Evolutionary conservation across 2,797 vertebrate genomes (phyloP).

Genomic region (Alectoris magna): DNA sequence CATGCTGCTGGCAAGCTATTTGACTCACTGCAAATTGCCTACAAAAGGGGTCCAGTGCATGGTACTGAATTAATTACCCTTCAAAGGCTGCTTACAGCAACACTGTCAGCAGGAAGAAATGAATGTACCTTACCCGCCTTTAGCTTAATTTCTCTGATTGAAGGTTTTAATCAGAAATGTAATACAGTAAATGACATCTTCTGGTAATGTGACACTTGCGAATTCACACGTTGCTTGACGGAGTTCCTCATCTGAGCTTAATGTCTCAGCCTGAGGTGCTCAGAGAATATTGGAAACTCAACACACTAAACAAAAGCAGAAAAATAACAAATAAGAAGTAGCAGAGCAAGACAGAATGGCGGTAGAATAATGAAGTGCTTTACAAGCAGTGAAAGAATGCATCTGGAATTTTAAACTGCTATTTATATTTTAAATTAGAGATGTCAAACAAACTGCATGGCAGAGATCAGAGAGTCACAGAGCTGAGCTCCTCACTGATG

Average conservation of each 20-base stretch:
- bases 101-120: slow-evolving; percentile 55
- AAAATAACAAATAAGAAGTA: slow-evolving; percentile 39
- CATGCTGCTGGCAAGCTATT: slow-evolving; percentile 34
- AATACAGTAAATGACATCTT: slow-evolving; percentile 74
- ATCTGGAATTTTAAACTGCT: slow-evolving; percentile 53
- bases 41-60: slow-evolving; percentile 30
- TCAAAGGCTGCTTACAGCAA: slow-evolving; percentile 65
- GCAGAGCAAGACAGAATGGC: slow-evolving; percentile 27
- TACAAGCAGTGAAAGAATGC: slow-evolving; percentile 3
- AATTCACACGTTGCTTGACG: slow-evolving; percentile 65
- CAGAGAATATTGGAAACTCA: slow-evolving; percentile 64
- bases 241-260: slow-evolving; percentile 66
- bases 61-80: slow-evolving; percentile 73
- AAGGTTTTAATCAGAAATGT: slow-evolving; percentile 78
- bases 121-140: slow-evolving; percentile 54
- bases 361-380: slow-evolving; percentile 54
- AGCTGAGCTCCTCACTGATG: slow-evolving; percentile 32
- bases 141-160: slow-evolving; percentile 69
- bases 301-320: slow-evolving; percentile 59
- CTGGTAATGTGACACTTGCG: slow-evolving; percentile 67
- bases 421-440: slow-evolving; percentile 61
- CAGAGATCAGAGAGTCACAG: slow-evolving; percentile 16
- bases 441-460: slow-evolving; percentile 49
- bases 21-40: slow-evolving; percentile 41
- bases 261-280: slow-evolving; percentile 70